Evolutionary conservation across 37 sponge, comb jelly and placozoan genomes (phyloP).

Genomic region (Axinella damicornis): DNA sequence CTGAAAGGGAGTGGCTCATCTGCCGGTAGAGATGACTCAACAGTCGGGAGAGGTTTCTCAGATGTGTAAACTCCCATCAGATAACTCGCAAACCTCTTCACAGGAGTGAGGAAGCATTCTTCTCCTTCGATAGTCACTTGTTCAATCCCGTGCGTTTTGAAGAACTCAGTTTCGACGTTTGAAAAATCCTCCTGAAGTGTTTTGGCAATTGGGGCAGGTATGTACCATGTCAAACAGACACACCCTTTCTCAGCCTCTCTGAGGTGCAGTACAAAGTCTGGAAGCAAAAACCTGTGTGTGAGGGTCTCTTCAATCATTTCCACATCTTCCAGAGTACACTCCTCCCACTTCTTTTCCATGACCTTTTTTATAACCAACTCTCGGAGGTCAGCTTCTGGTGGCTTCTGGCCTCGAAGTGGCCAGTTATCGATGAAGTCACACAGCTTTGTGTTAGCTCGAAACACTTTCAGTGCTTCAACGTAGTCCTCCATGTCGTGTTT

Average conservation of each 20-base stretch:
- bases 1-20: too few species aligned
- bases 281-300: not conserved
- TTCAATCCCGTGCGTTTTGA: too few species aligned
- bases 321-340: not conserved
- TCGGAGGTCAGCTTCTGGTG: not conserved
- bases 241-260: not conserved
- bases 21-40: too few species aligned
- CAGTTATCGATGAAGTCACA: conserved; percentile 5
- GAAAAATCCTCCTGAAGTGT: not conserved
- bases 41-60: too few species aligned
- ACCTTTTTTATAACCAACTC: not conserved
- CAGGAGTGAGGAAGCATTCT: too few species aligned
- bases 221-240: not conserved
- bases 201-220: not conserved
- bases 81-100: too few species aligned
- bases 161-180: not conserved
- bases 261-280: not conserved
- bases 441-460: not conserved
- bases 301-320: not conserved
- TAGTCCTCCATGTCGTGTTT: not conserved
- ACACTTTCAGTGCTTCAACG: not conserved
- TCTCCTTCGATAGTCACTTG: too few species aligned
- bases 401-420: not conserved
- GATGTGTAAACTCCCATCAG: too few species aligned
- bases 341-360: not conserved